Evolutionary conservation across 2,888 invertebrate species (phyloP), one percentile per base, ranked within the genome.

Genomic region (Machimus atricapillus): DNA sequence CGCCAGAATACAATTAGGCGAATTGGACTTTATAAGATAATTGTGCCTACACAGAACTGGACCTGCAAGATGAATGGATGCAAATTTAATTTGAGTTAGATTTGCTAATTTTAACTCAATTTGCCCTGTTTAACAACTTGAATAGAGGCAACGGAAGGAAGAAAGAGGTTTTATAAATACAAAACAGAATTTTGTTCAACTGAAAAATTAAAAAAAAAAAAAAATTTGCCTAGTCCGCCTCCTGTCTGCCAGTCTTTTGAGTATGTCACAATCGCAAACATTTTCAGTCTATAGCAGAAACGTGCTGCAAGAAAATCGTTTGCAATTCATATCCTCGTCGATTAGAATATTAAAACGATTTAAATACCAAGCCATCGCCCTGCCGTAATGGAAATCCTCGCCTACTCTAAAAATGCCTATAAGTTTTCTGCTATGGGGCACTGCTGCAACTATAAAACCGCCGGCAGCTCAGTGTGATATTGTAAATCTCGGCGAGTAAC

Each of bases 21-120:
- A 83, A 83, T 83, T 83, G 66, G 34, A 19, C 40, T 66, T 83
- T 66, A 83, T 83, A 27, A 40, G 83, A 83, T 73, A 43, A 83
- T 81, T 81, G 46, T 19, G 23, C 23, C 78, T 78, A 78, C 19
- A 23, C 23, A 78, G 7, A 19, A 78, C 34, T 43, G 9, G 34
- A 19, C 27, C 2, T 66, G 23, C 16, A 76, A 76, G 78, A 40
- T 23, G 43, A 78, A 46, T 78, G 37, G 2, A 56, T 81, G 52
- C 52, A 81, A 27, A 81, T 52, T 81, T 78, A 78, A 78, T 43
- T 78, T 14, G 23, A 66, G 19, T 19, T 23, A 66, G 12, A 66
- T 66, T 66, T 66, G 8, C 66, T 66, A 66, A 23, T 66, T 66
- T 66, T 66, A 66, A 66, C 66, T 66, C 27, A 66, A 66, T 66